Conservation (phyloP, 2,797 vertebrate genomes). For the Lophius americanus region DNA sequence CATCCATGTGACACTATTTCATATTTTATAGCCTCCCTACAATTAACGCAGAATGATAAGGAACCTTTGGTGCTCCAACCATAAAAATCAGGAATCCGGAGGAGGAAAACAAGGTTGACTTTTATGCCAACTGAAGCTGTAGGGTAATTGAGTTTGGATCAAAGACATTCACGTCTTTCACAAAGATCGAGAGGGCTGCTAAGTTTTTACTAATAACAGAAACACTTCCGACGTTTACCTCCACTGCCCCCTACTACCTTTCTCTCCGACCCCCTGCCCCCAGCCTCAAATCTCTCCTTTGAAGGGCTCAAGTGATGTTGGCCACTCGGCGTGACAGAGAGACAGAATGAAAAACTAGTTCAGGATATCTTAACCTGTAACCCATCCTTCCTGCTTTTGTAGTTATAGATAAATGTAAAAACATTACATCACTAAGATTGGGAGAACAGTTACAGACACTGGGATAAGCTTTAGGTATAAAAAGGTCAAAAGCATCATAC, state of each 20-base stretch:
- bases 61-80: not conserved
- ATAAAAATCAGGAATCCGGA: constrained; percentile 23
- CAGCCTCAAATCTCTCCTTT: constrained; percentile 51
- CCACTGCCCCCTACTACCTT: constrained; percentile 32
- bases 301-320: constrained; percentile 39
- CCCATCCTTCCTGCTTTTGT: constrained; percentile 11
- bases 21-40: constrained; percentile 26
- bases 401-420: constrained; percentile 2
- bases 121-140: constrained; percentile 24
- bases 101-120: constrained; percentile 18
- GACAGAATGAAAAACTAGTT: constrained; percentile 27
- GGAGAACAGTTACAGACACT: constrained; percentile 1
- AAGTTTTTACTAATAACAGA: constrained; percentile 79
- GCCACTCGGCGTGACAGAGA: constrained; percentile 36
- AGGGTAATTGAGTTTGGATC: constrained; percentile 74
- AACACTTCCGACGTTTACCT: constrained; percentile 71
- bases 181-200: constrained; percentile 61
- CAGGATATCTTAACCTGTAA: constrained; percentile 15
- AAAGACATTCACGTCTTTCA: constrained; percentile 68
- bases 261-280: constrained; percentile 12
- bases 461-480: too few relatives aligned
- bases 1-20: constrained; percentile 22
- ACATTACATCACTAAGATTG: not conserved
- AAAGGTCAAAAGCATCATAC: not conserved
- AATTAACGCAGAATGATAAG: constrained; percentile 12